These are phyloP conservation scores for Silurus aristotelis DNA, from an alignment of 2,797 vertebrate species.

Conservation along the genomic window DNA sequence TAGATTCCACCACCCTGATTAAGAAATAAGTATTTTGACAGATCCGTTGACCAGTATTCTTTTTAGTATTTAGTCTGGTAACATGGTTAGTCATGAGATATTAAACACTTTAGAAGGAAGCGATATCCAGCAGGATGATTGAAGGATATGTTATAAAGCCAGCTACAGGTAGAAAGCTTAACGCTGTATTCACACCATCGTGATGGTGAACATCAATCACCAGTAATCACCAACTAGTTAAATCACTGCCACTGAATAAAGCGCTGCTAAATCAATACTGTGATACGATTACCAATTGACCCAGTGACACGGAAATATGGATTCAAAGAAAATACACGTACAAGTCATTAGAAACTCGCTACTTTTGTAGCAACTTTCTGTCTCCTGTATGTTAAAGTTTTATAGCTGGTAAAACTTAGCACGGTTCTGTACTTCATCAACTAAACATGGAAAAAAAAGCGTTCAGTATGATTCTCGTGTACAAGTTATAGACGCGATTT, in stretches of 20 bases:
- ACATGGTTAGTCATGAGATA: neutral
- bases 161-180: neutral
- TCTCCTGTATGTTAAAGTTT: too few species aligned
- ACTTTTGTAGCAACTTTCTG: neutral
- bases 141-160: neutral
- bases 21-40: neutral
- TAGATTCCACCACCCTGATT: too few species aligned
- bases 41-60: neutral
- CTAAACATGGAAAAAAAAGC: too few species aligned
- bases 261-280: neutral
- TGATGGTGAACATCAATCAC: too few species aligned
- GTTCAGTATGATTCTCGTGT: too few species aligned
- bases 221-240: neutral
- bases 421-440: too few species aligned
- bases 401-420: too few species aligned
- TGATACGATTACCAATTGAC: too few species aligned
- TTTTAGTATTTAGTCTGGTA: neutral
- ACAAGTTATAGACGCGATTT: too few species aligned
- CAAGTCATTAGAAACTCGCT: neutral
- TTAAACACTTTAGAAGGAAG: neutral
- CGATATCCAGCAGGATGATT: neutral
- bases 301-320: too few species aligned
- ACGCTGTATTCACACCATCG: neutral
- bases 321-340: neutral
- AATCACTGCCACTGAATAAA: too few species aligned